These are phyloP conservation scores for Jordanella pulchra DNA, from an alignment of 2,797 vertebrate genomes.

Conservation along the genomic window DNA sequence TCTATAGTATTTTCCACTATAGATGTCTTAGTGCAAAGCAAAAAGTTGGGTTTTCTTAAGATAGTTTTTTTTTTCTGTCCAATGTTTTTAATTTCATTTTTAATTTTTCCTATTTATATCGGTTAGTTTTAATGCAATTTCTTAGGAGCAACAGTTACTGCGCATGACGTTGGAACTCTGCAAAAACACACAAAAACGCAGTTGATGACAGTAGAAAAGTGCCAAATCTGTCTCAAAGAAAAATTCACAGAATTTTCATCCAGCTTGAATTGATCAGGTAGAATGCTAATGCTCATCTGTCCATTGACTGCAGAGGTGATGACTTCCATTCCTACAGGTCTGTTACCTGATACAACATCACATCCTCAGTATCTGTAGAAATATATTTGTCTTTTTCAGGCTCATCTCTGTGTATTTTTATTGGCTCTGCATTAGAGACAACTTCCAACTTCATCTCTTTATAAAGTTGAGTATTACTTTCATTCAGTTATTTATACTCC, in stretches of 20 bases:
- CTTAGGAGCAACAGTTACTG: not conserved
- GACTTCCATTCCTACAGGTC: constrained; percentile 24
- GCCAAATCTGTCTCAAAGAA: not conserved
- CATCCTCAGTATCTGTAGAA: constrained; percentile 3
- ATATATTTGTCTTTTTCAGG: constrained; percentile 1
- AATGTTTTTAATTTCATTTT: too few relatives aligned
- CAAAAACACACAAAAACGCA: not conserved
- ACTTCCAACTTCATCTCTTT: constrained; percentile 2
- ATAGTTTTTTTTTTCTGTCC: not conserved
- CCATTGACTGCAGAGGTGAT: not conserved
- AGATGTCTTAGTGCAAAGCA: not conserved
- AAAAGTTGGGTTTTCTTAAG: not conserved
- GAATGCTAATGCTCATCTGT: not conserved
- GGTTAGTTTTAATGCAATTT: too few relatives aligned
- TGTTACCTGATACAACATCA: constrained; percentile 1
- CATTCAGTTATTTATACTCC: not conserved
- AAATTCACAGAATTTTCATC: not conserved
- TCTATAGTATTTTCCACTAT: too few relatives aligned
- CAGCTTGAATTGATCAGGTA: not conserved
- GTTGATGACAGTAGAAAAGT: not conserved
- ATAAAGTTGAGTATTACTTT: not conserved
- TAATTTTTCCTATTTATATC: not conserved
- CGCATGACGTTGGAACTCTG: not conserved
- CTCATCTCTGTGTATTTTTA: constrained; percentile 4
- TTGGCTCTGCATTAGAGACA: not conserved